Evolutionary conservation across 2,797 vertebrate genomes (phyloP), one percentile per base, ranked within the genome.

Genomic region (Cuniculus paca): DNA sequence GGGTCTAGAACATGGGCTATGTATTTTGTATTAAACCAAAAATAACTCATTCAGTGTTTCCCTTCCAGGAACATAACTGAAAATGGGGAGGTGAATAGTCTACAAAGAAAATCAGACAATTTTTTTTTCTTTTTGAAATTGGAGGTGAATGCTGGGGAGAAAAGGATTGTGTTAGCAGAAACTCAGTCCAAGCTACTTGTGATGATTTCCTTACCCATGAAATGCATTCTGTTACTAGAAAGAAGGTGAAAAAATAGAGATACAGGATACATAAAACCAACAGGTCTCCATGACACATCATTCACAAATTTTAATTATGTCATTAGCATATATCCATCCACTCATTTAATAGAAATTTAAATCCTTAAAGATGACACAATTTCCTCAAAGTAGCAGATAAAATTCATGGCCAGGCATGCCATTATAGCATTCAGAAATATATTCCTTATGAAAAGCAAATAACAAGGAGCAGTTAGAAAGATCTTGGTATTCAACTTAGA

Each of bases 401-500:
- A 54, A 0, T 36, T 87, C 63, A 45, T 65, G n/a, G 58, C 58
- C 60, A 77, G 58, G n/a, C 9, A 70, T 70, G 60, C 2, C 58
- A 31, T 22, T 24, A 14, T 48, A 58, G 39, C 60, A 72, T 39
- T 58, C 4, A 89, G 54, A 68, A 77, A 61, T 65, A 14, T 19
- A 52, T 90, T 93, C 63, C 87, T 68, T 87, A 11, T 78, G 54
- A 75, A 88, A 92, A 86, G 19, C 19, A 92, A 74, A 50, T 9
- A 14, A 28, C 26, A 10, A 14, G 13, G 63, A 42, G 22, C 31
- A 52, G 20, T 78, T 86, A 61, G 50, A 90, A 90, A 58, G 58
- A 11, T 4, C 5, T 81, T 4, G 0, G 1, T 56, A 34, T 58
- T 85, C 50, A 60, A 16, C 20, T 45, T 50, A 34, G 42, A 74